A percentile compares a stretch with the other conserved stretches of the same genome.
phyloP scores from a whole-genome alignment of 1,140 invertebrate genomes.

The Pseudomyrmex gracilis region DNA sequence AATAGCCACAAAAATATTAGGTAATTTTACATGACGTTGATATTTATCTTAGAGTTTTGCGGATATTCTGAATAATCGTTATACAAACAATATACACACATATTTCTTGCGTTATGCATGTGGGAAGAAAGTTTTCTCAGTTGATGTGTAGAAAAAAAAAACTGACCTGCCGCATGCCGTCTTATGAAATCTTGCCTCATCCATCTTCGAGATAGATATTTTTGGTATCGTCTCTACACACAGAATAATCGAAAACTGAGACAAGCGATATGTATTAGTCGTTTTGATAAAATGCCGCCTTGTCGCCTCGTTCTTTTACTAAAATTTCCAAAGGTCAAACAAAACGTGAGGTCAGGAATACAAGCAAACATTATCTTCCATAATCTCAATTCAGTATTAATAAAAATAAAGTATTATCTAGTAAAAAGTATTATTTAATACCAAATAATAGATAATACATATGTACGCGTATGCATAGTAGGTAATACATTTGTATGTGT shows the following conservation, averaged over 20 bases:
- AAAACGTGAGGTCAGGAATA: conserved; percentile 64
- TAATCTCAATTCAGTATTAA: neutral
- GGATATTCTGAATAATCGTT: no score
- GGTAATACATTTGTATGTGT: no score
- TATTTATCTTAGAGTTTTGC: no score
- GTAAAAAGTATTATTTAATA: no score
- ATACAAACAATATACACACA: no score
- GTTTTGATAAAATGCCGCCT: conserved; percentile 67
- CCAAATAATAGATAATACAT: no score
- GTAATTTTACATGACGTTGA: no score
- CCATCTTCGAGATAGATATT: conserved; percentile 34
- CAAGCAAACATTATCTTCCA: neutral
- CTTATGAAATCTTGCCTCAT: conserved; percentile 46
- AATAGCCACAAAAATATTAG: no score
- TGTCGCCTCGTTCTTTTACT: conserved; percentile 37
- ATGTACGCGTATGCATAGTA: no score
- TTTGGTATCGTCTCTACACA: conserved; percentile 78
- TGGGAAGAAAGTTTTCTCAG: no score
- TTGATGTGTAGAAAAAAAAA: neutral
- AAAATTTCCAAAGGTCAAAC: conserved; percentile 74
- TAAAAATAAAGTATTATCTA: no score
- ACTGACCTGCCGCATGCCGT: conserved; percentile 44
- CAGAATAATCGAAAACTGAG: conserved; percentile 75
- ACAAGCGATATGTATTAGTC: conserved; percentile 76
- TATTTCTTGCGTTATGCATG: no score